Evolutionary conservation across 2,113 vertebrate species (phyloP), one percentile per base, ranked within the genome.

Genomic region (Crotalus horridus): DNA sequence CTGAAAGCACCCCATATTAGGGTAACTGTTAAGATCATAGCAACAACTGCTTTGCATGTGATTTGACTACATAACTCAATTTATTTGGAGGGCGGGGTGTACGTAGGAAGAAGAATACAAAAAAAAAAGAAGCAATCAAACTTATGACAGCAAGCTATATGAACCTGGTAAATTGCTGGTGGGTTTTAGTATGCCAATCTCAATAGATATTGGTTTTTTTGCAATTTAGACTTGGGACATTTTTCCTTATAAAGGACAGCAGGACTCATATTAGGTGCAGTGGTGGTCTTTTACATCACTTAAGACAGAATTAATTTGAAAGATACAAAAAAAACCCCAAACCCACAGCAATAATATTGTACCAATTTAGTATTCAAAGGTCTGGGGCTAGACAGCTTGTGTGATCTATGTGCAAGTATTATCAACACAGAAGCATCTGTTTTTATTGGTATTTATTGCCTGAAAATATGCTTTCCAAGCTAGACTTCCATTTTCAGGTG

Each of bases 21-120:
- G 94, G 91, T 20, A 53, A 54, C 53, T 69, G 81, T 21, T 92
- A 56, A 96, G 56, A 89, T 94, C 48, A 95, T 89, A 89, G 94
- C 81, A 96, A 89, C 10, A 87, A 81, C 87, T 93, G 58, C 11
- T 96, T 94, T 39, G 13, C 20, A 39, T 21, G 89, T 85, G 85
- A 59, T 85, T 6, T 61, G 88, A 48, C 93, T 95, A 85, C 11
- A 91, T 69, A 12, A 56, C 90, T 85, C 94, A 89, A 91, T 74
- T 54, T 89, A 94, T 59, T 93, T 17, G 53, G 11, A 48, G 1
- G 55, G 5, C 29, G 5, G 7, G 20, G 6, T 53, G 24, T 86
- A 15, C 11, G 1, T 29, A 33, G 24, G 69, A 58, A 43, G 51
- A 92, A 93, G 90, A 95, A 69, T 15, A 23, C 90, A 2, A 0